A percentile compares a stretch with the other conserved stretches of the same genome.
phyloP scores from a whole-genome alignment of 2,113 vertebrate species.

The Chionodraco myersi region DNA sequence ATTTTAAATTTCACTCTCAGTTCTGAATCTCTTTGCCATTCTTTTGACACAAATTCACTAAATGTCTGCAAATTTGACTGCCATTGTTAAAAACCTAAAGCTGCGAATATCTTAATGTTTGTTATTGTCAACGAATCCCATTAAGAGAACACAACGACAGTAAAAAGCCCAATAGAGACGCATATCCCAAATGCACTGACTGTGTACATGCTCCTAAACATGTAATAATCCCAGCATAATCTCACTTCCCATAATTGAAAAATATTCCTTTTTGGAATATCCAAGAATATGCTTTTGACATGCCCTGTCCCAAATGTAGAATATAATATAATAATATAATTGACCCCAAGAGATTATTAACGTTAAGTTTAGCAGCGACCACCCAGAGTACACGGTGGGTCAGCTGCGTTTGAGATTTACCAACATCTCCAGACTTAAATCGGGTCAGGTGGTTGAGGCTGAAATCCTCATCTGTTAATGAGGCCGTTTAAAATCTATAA shows the following conservation, averaged over 20 bases:
- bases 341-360: background rate
- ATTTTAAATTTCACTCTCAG: background rate
- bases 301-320: too few species aligned
- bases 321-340: too few species aligned
- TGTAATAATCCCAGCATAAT: too few species aligned
- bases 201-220: too few species aligned
- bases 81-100: background rate
- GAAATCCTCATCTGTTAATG: slow-evolving; percentile 32
- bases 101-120: background rate
- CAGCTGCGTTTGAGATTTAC: slow-evolving; percentile 31
- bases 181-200: too few species aligned
- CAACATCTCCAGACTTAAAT: slow-evolving; percentile 44
- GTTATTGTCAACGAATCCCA: background rate
- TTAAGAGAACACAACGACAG: too few species aligned
- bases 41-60: background rate
- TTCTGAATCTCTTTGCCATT: background rate
- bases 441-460: slow-evolving; percentile 51
- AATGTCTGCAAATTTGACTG: background rate
- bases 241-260: too few species aligned
- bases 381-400: slow-evolving; percentile 8
- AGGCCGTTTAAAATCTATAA: slow-evolving; percentile 7
- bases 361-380: background rate
- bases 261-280: too few species aligned
- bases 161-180: too few species aligned
- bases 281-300: too few species aligned